Conservation (phyloP, 1,140 invertebrate genomes). For the Hylaeus volcanicus region DNA sequence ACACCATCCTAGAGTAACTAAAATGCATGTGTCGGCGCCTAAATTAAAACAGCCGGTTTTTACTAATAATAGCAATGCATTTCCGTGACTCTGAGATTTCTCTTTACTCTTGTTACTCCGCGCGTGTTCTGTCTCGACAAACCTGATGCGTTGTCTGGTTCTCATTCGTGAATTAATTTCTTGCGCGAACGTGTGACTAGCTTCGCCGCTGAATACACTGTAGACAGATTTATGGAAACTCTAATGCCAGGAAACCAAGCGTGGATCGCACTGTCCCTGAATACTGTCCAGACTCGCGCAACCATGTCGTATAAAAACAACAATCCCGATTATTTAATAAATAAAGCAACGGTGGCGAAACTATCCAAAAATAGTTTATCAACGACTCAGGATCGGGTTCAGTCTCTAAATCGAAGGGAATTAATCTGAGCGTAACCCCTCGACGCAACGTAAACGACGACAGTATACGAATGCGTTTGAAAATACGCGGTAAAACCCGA, state of each 20-base stretch:
- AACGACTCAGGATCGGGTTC: slow-evolving; percentile 30
- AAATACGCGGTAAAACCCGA: slow-evolving; percentile 19
- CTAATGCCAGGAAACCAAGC: slow-evolving; percentile 33
- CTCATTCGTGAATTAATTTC: too few relatives aligned
- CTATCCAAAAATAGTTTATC: slow-evolving; percentile 38
- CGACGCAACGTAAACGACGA: slow-evolving; percentile 31
- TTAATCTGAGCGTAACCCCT: slow-evolving; percentile 24
- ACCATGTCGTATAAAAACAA: slow-evolving; percentile 1
- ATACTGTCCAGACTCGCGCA: background rate
- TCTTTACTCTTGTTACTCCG: slow-evolving; percentile 7
- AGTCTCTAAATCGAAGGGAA: slow-evolving; percentile 47
- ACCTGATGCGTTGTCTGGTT: too few relatives aligned
- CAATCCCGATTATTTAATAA: slow-evolving; percentile 20
- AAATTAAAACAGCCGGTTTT: background rate
- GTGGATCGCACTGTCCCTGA: background rate
- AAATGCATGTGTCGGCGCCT: slow-evolving; percentile 20
- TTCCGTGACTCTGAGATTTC: background rate
- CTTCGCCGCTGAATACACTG: too few relatives aligned
- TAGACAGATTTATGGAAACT: background rate
- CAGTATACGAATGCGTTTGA: background rate
- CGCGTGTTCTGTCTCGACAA: background rate
- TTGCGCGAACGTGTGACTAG: too few relatives aligned
- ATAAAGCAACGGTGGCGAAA: slow-evolving; percentile 24
- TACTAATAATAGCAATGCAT: background rate
- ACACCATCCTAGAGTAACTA: slow-evolving; percentile 17